Conservation (phyloP, 2,113 vertebrate species). For the Chitala chitala region DNA sequence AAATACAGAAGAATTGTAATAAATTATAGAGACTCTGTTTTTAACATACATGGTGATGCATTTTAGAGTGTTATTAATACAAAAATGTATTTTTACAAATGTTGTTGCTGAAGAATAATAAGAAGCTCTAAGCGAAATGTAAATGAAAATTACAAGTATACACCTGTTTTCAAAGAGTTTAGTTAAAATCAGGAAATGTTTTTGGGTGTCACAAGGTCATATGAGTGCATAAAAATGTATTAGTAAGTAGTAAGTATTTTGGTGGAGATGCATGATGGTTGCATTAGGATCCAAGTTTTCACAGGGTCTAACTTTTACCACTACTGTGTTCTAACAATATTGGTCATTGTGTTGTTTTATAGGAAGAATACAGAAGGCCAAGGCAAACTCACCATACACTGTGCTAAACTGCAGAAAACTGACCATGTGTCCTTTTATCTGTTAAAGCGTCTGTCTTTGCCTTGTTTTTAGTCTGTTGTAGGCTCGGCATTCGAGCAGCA, state of each 20-base stretch:
- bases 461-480: no score
- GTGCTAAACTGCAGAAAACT: neutral
- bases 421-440: neutral
- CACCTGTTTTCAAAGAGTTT: neutral
- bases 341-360: neutral
- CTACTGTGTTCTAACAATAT: neutral
- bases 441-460: neutral
- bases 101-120: neutral
- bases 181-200: neutral
- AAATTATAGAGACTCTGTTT: neutral
- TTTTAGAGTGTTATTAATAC: neutral
- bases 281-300: no score
- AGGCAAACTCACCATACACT: slow-evolving; percentile 4
- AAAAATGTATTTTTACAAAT: neutral
- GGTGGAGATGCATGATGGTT: no score
- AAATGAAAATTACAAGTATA: neutral
- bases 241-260: no score
- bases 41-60: neutral
- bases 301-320: neutral
- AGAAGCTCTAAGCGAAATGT: neutral
- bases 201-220: no score
- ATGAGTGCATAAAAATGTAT: no score
- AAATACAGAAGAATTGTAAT: neutral
- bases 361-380: neutral
- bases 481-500: neutral